Conservation (phyloP, 2,113 vertebrate species). For the Charina bottae region DNA sequence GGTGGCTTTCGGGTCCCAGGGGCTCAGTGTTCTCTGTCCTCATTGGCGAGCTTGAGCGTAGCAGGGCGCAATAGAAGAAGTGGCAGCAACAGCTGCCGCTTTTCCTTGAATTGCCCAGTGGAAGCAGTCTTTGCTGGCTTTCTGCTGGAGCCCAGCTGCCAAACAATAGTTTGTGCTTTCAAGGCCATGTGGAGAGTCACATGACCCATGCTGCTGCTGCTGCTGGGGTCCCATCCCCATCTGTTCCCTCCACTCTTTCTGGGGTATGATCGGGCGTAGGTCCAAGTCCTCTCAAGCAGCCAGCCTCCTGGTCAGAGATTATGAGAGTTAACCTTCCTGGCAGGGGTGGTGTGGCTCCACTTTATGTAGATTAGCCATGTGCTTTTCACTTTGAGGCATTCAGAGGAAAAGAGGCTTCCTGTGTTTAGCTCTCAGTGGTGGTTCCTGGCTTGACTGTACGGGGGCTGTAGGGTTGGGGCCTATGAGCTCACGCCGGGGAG, state of each 20-base stretch:
- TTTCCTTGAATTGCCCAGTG: constrained; percentile 20
- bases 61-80: constrained; percentile 37
- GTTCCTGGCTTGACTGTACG: constrained; percentile 63
- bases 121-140: constrained; percentile 49
- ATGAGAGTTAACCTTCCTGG: constrained; percentile 85
- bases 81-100: constrained; percentile 64
- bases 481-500: constrained; percentile 58
- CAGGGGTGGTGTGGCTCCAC: constrained; percentile 88
- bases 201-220: constrained; percentile 76
- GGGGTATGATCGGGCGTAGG: constrained; percentile 75
- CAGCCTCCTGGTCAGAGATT: constrained; percentile 85
- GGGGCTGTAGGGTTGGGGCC: constrained; percentile 54
- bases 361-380: constrained; percentile 99
- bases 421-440: constrained; percentile 76
- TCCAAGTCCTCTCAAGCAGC: constrained; percentile 80
- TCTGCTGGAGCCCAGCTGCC: constrained; percentile 53
- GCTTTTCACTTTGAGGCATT: constrained; percentile 88
- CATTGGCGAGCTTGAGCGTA: background rate
- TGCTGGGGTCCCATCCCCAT: constrained; percentile 84
- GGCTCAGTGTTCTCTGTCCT: accelerated
- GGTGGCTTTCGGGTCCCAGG: background rate
- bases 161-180: constrained; percentile 73
- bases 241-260: constrained; percentile 80
- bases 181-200: constrained; percentile 74
- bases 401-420: constrained; percentile 81